phyloP scores from a whole-genome alignment of 2,113 vertebrate genomes.

The Brienomyrus longianalis region DNA sequence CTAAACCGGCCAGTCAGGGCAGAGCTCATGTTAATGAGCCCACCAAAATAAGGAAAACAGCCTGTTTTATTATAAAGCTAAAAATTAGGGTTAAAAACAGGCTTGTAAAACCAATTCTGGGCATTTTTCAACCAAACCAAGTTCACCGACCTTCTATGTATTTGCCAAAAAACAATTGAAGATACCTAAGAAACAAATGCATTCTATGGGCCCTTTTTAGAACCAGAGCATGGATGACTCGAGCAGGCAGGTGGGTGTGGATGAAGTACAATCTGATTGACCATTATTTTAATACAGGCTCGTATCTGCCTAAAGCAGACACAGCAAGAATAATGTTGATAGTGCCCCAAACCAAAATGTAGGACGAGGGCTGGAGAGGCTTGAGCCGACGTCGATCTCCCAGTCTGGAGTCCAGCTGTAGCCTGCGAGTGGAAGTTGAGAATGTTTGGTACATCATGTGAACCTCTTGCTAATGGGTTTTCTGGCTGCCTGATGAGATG shows the following conservation, averaged over 20 bases:
- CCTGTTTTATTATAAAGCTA: background rate
- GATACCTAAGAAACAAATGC: background rate
- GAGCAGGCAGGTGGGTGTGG: background rate
- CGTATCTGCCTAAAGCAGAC: background rate
- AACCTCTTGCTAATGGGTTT: background rate
- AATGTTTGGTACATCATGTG: background rate
- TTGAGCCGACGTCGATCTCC: conserved; percentile 31
- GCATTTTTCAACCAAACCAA: background rate
- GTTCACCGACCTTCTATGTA: background rate
- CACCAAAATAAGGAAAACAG: background rate
- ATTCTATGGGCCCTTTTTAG: background rate
- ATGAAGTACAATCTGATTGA: background rate
- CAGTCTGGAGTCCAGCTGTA: conserved; percentile 51
- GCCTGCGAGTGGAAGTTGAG: conserved; percentile 35
- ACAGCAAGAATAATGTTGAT: conserved; percentile 35
- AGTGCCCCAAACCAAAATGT: conserved; percentile 48
- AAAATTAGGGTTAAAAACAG: background rate
- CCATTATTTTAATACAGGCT: background rate
- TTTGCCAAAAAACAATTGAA: background rate
- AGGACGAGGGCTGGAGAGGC: conserved; percentile 28
- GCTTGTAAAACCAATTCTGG: background rate
- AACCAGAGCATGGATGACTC: background rate
- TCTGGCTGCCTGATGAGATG: background rate
- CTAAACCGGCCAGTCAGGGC: background rate
- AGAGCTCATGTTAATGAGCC: background rate